A percentile compares a stretch with the other conserved stretches of the same genome.
phyloP scores from a whole-genome alignment of 2,113 vertebrate species.

The Trogon surrucura region DNA sequence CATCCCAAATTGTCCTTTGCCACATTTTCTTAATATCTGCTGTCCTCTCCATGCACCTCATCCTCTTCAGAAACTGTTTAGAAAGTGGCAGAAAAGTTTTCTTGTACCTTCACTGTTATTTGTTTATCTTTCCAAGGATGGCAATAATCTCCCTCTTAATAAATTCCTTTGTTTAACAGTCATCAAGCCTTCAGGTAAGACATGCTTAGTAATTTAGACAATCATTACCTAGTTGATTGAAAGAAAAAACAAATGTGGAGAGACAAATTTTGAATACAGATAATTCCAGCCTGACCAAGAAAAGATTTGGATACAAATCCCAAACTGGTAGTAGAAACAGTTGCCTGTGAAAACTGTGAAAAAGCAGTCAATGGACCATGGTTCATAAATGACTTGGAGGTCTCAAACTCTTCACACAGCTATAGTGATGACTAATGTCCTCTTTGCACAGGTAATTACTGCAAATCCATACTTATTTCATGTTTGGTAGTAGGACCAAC shows the following conservation, averaged over 20 bases:
- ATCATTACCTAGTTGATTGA: neutral
- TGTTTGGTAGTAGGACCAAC: neutral
- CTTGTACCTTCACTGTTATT: neutral
- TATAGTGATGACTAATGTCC: neutral
- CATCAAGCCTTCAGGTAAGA: neutral
- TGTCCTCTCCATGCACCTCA: neutral
- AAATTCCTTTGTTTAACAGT: neutral
- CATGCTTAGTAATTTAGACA: neutral
- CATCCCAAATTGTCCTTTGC: neutral
- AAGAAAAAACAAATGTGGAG: constrained; percentile 1
- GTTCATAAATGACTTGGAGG: neutral
- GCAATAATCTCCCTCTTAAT: neutral
- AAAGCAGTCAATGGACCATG: neutral
- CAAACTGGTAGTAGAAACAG: neutral
- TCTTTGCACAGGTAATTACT: neutral
- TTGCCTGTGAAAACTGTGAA: neutral
- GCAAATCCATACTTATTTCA: neutral
- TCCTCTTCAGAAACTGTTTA: neutral
- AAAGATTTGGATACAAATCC: constrained; percentile 8
- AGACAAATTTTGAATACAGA: constrained; percentile 18
- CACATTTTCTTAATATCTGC: neutral
- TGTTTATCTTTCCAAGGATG: neutral
- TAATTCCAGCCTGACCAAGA: constrained; percentile 6
- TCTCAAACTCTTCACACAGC: neutral
- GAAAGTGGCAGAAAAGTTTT: neutral